Evolutionary conservation across 2,797 vertebrate genomes (phyloP).

Genomic region (Helicolenus hilgendorfi): DNA sequence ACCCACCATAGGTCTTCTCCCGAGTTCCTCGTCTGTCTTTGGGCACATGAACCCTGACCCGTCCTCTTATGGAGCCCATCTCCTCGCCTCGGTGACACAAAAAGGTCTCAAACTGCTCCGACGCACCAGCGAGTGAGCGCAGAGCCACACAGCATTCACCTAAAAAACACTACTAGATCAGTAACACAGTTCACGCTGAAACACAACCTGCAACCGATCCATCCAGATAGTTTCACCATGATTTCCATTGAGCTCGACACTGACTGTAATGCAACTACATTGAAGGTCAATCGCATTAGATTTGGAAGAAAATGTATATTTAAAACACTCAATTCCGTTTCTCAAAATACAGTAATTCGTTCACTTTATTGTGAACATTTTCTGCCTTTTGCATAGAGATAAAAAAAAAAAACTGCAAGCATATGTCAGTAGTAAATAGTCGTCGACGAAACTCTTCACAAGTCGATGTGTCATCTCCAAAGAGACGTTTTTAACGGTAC

Average conservation of each 20-base stretch:
- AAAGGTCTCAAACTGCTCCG: constrained; percentile 91
- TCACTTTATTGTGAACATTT: background rate
- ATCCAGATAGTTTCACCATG: background rate
- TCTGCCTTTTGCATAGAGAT: background rate
- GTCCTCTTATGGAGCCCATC: constrained; percentile 91
- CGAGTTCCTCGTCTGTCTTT: constrained; percentile 79
- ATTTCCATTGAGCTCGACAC: background rate
- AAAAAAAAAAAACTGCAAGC: background rate
- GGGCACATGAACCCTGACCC: constrained; percentile 86
- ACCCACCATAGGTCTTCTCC: constrained; percentile 88
- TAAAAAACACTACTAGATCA: constrained; percentile 40
- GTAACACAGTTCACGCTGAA: background rate
- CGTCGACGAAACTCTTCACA: background rate
- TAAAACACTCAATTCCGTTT: background rate
- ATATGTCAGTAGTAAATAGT: background rate
- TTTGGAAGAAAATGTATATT: background rate
- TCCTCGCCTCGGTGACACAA: constrained; percentile 92
- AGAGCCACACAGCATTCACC: constrained; percentile 93
- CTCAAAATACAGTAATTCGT: background rate
- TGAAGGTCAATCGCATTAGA: background rate
- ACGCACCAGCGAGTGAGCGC: constrained; percentile 75
- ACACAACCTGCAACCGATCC: background rate
- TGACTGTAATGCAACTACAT: background rate
- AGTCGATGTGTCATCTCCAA: background rate
- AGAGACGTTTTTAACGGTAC: background rate